Evolutionary conservation across 2,888 invertebrate genomes (phyloP).

Genomic region (Nasonovia ribisnigri): DNA sequence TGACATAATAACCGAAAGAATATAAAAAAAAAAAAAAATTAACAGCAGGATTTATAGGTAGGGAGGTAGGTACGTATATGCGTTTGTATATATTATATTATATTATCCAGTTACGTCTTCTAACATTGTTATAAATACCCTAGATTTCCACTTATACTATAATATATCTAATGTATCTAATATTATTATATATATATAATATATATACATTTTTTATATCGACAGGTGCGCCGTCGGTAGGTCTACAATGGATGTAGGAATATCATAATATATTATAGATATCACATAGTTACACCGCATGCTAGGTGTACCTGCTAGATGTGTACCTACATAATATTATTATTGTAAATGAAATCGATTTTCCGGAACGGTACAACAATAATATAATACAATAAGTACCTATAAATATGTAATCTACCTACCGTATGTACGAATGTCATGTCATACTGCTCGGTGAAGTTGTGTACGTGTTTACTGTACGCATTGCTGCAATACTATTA

Average conservation of each 20-base stretch:
- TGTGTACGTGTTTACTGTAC: constrained; percentile 17
- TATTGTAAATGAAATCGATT: constrained; percentile 29
- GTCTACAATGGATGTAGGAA: background rate
- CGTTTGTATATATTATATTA: background rate
- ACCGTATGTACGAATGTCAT: background rate
- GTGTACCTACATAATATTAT: background rate
- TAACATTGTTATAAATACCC: constrained; percentile 22
- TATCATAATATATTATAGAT: background rate
- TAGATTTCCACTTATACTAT: background rate
- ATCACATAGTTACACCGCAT: background rate
- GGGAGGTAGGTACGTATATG: background rate
- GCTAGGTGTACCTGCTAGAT: background rate
- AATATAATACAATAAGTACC: background rate
- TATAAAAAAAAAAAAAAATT: background rate
- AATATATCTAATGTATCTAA: background rate
- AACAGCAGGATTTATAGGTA: background rate
- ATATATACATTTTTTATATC: background rate
- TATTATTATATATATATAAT: no score
- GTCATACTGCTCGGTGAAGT: background rate
- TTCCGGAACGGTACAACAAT: constrained; percentile 9
- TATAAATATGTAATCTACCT: background rate
- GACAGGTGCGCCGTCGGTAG: background rate
- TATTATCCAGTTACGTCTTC: constrained; percentile 41
- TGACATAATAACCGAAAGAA: constrained; percentile 27
- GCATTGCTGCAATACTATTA: background rate